These are phyloP conservation scores for Lithosia quadra DNA, from an alignment of 2,888 invertebrate genomes.

Conservation along the genomic window DNA sequence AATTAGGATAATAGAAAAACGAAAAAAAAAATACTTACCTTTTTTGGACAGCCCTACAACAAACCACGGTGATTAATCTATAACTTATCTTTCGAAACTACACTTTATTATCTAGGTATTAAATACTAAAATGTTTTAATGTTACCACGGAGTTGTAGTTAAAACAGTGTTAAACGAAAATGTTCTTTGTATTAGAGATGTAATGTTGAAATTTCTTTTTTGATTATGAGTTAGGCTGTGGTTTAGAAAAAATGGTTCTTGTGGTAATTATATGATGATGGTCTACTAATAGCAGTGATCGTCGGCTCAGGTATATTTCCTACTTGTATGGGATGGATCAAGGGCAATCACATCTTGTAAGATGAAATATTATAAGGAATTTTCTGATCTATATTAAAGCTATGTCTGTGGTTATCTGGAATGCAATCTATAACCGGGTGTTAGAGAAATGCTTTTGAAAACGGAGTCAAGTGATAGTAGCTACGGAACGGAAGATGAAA, in stretches of 20 bases:
- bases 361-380: neutral
- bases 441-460: no score
- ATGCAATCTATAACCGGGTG: neutral
- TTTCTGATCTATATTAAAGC: neutral
- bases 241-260: conserved; percentile 30
- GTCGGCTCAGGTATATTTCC: conserved; percentile 29
- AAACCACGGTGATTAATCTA: conserved; percentile 2
- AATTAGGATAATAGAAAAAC: conserved; percentile 12
- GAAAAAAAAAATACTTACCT: conserved; percentile 1
- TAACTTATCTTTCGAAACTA: conserved; percentile 9
- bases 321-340: conserved; percentile 16
- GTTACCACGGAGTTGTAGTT: neutral
- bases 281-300: conserved; percentile 29
- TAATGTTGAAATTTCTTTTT: conserved; percentile 20
- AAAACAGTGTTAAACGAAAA: conserved; percentile 1
- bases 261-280: conserved; percentile 33
- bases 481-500: no score
- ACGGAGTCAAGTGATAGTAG: no score
- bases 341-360: neutral
- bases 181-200: neutral
- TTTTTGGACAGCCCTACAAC: conserved; percentile 26
- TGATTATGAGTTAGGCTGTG: conserved; percentile 19
- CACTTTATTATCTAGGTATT: conserved; percentile 10
- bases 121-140: conserved; percentile 16
- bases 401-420: neutral